These are phyloP conservation scores for Nymphicus hollandicus DNA, from an alignment of 2,113 vertebrate genomes.

Conservation along the genomic window DNA sequence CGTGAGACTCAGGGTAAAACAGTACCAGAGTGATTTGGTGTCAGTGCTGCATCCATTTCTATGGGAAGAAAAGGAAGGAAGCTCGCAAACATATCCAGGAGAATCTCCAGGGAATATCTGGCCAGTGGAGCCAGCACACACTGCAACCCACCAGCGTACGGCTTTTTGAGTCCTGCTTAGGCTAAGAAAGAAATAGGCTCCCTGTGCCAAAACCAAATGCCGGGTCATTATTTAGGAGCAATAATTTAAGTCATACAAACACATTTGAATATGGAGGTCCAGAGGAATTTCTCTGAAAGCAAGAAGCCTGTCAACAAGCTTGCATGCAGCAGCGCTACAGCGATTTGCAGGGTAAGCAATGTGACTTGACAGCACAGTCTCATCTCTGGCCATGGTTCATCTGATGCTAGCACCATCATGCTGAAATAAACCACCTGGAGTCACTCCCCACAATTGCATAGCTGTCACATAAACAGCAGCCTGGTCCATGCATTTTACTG, in stretches of 20 bases:
- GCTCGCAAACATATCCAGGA: neutral
- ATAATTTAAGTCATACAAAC: neutral
- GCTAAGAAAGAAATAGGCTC: neutral
- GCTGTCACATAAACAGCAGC: neutral
- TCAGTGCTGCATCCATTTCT: neutral
- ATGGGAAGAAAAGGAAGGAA: neutral
- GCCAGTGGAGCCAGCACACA: neutral
- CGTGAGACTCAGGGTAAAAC: neutral
- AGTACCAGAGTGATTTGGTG: neutral
- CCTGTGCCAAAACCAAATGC: neutral
- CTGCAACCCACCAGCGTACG: neutral
- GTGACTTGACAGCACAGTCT: neutral
- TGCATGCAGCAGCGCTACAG: neutral
- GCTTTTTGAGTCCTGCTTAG: neutral
- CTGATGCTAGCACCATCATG: neutral
- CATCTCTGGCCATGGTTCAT: neutral
- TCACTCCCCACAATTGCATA: slow-evolving; percentile 13
- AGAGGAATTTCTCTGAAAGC: neutral
- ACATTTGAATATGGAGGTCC: neutral
- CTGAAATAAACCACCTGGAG: slow-evolving; percentile 68
- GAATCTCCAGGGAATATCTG: neutral
- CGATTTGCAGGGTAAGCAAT: neutral
- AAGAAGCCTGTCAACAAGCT: neutral
- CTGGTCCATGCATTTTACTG: slow-evolving; percentile 41
- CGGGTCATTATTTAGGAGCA: neutral